Conservation (phyloP, 2,888 invertebrate genomes). For the Hypena proboscidalis region DNA sequence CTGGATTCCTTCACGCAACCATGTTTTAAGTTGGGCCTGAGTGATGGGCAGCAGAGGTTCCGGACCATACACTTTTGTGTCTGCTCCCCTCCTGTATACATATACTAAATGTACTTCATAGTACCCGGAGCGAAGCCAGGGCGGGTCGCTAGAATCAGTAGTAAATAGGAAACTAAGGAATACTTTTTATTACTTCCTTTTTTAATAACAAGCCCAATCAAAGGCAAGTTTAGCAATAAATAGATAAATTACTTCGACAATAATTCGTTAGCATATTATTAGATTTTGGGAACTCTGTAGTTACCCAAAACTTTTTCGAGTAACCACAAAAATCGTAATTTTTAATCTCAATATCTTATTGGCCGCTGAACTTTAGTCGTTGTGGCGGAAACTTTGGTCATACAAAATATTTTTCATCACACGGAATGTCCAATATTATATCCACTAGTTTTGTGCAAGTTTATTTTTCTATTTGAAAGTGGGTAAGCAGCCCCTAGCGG, state of each 20-base stretch:
- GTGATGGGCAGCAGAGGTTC: too few relatives aligned
- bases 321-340: constrained; percentile 2
- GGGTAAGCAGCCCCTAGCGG: constrained; percentile 8
- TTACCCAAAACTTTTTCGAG: background rate
- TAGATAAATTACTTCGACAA: background rate
- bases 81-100: too few relatives aligned
- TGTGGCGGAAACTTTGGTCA: constrained; percentile 11
- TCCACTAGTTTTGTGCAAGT: constrained; percentile 15
- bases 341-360: constrained; percentile 6
- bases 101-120: too few relatives aligned
- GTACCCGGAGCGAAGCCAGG: too few relatives aligned
- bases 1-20: too few relatives aligned
- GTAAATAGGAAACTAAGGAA: too few relatives aligned
- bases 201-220: too few relatives aligned
- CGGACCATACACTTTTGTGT: too few relatives aligned
- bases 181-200: too few relatives aligned
- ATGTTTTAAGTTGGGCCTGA: too few relatives aligned
- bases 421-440: constrained; percentile 24
- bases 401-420: constrained; percentile 27
- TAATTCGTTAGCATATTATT: background rate
- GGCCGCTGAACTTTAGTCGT: constrained; percentile 1
- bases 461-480: constrained; percentile 9
- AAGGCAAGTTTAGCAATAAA: background rate
- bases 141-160: too few relatives aligned
- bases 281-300: background rate